These are phyloP conservation scores for Aegithalos caudatus DNA, from an alignment of 2,113 vertebrate species.

Conservation along the genomic window DNA sequence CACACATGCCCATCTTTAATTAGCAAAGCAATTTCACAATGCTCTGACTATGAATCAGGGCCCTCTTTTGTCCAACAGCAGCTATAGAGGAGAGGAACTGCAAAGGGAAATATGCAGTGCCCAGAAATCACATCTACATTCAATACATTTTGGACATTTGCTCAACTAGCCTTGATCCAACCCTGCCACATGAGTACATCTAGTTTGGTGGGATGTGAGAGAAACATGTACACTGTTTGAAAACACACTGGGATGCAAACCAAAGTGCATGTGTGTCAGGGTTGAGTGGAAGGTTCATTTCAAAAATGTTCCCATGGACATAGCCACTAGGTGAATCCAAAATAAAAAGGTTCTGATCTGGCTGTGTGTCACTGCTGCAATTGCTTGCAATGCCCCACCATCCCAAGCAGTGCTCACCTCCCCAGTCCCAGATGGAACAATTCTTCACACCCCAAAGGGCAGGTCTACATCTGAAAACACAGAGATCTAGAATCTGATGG, in stretches of 20 bases:
- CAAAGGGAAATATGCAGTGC: not conserved
- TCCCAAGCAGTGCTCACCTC: accelerated
- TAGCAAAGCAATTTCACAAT: not conserved
- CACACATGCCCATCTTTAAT: not conserved
- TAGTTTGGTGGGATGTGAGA: not conserved
- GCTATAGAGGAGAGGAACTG: not conserved
- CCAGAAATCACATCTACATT: not conserved
- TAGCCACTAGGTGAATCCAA: not conserved
- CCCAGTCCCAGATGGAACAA: not conserved
- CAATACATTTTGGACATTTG: not conserved
- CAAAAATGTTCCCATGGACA: not conserved
- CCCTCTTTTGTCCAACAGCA: not conserved
- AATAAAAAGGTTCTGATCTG: not conserved
- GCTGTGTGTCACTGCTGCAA: not conserved
- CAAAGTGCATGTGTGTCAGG: accelerated
- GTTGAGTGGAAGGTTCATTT: not conserved
- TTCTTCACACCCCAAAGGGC: not conserved
- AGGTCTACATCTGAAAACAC: not conserved
- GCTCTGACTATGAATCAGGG: not conserved
- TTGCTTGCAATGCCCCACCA: not conserved
- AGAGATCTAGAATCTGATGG: not conserved
- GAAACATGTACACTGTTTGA: not conserved
- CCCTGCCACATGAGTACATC: accelerated
- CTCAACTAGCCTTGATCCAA: not conserved
- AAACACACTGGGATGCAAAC: not conserved